Evolutionary conservation across 2,113 vertebrate genomes (phyloP), one percentile per base, ranked within the genome.

Genomic region (Pluvianellus socialis): DNA sequence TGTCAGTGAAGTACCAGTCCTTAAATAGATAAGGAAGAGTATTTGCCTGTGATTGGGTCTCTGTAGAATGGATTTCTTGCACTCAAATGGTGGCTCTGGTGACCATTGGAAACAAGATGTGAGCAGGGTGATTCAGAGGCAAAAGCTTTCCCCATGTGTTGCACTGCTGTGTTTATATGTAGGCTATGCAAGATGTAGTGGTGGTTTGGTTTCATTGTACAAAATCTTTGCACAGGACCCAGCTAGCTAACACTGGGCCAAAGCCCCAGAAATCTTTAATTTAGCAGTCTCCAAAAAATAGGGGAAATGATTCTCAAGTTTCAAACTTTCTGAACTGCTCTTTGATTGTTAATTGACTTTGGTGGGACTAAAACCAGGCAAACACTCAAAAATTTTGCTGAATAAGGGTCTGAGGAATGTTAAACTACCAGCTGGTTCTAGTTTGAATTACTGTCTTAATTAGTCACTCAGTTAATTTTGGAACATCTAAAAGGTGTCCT

Each of bases 371-470:
- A 88, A 91, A 70, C 20, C 21, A 85, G 56, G 47, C 42, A 94
- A 92, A 50, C 4, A 42, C 6, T 75, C 59, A 93, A 93, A 87
- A 77, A 50, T 80, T 95, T 80, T 96, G 83, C 92, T 95, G 91
- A 97, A 80, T 93, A 82, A 90, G 26, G 19, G n/a, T 71, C 86
- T 88, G 17, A 93, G 23, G 67, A 96, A 84, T 71, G 88, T 96
- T 90, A 71, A 75, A 66, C 38, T 65, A 76, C 58, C 94, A 97
- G 68, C 90, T 56, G 81, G 66, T 91, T 97, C 63, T 84, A 83
- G 91, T 97, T 94, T 56, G 59, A 73, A 88, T 71, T 92, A 67
- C 77, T 96, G 79, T 96, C 79, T 14, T 92, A 95, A 94, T 97
- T 97, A 79, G 86, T 81, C 24, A 66, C 72, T 76, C 32, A 87